Conservation (phyloP, 2,113 vertebrate genomes). For the Xerus inauris region DNA sequence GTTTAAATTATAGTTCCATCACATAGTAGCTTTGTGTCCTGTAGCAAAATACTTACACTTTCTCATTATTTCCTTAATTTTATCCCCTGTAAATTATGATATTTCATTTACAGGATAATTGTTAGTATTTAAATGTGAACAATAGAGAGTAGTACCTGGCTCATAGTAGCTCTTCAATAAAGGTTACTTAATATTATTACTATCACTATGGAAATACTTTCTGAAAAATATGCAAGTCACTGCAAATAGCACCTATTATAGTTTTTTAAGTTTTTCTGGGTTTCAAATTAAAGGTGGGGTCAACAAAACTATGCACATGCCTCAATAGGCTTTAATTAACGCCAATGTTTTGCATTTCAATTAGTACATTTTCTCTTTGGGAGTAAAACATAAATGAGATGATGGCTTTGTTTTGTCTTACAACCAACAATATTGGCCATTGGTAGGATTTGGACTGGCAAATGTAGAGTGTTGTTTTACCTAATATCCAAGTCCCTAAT, state of each 20-base stretch:
- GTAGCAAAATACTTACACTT: neutral
- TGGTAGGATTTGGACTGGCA: neutral
- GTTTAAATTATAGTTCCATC: neutral
- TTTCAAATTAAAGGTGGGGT: neutral
- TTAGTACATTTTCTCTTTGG: neutral
- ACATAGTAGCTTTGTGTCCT: neutral
- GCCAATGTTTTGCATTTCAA: neutral
- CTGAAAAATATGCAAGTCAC: neutral
- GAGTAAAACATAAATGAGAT: neutral
- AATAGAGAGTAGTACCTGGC: neutral
- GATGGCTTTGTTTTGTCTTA: neutral
- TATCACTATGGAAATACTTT: neutral
- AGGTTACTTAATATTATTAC: neutral
- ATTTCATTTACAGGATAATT: constrained; percentile 16
- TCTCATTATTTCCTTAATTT: neutral
- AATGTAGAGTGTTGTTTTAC: neutral
- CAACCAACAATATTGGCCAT: neutral
- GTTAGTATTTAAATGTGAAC: neutral
- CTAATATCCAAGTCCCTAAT: neutral
- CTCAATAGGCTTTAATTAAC: neutral
- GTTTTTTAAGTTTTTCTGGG: neutral
- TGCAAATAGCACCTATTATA: neutral
- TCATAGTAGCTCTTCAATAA: constrained; percentile 17
- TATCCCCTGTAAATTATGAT: neutral
- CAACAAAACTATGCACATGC: neutral